Base-by-base conservation (phyloP, 2,888 invertebrate species). In the Thysanoteuthis rhombus region DNA sequence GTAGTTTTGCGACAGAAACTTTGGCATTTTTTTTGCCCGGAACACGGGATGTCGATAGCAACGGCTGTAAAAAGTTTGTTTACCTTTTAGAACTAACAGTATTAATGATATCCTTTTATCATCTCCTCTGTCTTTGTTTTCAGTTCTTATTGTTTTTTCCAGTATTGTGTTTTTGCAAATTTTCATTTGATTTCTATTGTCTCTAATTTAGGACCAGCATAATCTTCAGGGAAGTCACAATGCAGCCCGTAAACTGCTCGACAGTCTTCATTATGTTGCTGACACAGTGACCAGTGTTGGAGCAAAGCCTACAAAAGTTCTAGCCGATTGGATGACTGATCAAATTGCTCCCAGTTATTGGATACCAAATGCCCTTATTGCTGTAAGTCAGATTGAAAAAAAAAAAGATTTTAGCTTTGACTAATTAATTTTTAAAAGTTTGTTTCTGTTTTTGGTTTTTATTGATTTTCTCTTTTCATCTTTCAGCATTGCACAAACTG, bases 331-430 rank as follows among this genome's bases (percentile, higher is more conserved):
- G 98, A 97, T 98, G n/a, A 98, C 98, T 1, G 98, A 98, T 97
- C 98, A 98, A 96, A 98, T 98, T 47, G 98, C 98, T 32, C 98
- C 98, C 0, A 97, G 98, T 89, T 98, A 98, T 97, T 98, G 98
- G 98, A 97, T 98, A 94, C 98, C 98, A 22, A 98, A 98, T 96
- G 97, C 98, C 95, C 98, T 98, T 96, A 98, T 98, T 94, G 98
- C 97, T 96, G 98, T 98, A 97, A 92, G 92, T 92, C 39, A 32
- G 19, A 32, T n/a, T n/a, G n/a, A n/a, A n/a, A n/a, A n/a, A n/a
- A n/a, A n/a, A n/a, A n/a, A n/a, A n/a, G n/a, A n/a, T n/a, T n/a
- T n/a, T n/a, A n/a, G n/a, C 6, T 28, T 42, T 42, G 19, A 25
- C 36, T 40, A 32, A 5, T 10, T 19, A 90, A 90, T 39, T n/a